phyloP scores from a whole-genome alignment of 1,140 invertebrate genomes.

The Heliconius hewitsoni region DNA sequence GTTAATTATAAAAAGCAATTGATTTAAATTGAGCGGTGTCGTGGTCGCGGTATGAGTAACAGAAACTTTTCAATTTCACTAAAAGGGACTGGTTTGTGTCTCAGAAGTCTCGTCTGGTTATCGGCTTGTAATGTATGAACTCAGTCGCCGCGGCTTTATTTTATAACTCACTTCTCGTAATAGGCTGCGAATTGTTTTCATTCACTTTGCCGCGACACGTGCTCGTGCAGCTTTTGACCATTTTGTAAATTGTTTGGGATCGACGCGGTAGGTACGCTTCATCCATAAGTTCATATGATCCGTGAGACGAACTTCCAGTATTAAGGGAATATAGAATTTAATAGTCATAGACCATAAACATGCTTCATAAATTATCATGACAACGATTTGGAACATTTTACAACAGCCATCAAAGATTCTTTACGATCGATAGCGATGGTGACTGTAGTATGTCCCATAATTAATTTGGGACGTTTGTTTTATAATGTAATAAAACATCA shows the following conservation, averaged over 20 bases:
- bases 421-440: conserved; percentile 74
- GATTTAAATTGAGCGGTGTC: conserved; percentile 78
- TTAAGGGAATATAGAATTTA: conserved; percentile 47
- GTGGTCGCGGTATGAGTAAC: conserved; percentile 75
- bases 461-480: conserved; percentile 74
- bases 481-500: conserved; percentile 16
- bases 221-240: conserved; percentile 56
- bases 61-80: conserved; percentile 83
- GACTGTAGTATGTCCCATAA: conserved; percentile 73
- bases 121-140: conserved; percentile 81
- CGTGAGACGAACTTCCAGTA: conserved; percentile 5
- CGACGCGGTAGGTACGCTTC: not conserved
- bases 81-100: conserved; percentile 83
- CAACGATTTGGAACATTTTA: conserved; percentile 79
- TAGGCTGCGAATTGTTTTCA: conserved; percentile 70
- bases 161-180: conserved; percentile 80
- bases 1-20: conserved; percentile 81
- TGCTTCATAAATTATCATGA: conserved; percentile 79
- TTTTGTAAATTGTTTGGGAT: conserved; percentile 35
- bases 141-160: conserved; percentile 75
- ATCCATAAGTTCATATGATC: not conserved
- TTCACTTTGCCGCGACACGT: conserved; percentile 62
- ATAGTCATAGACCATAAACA: conserved; percentile 76
- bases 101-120: conserved; percentile 81
- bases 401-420: conserved; percentile 77